A percentile compares a stretch with the other conserved stretches of the same genome.
Evolutionary conservation across 2,888 invertebrate genomes (phyloP).

Genomic region (Euplagia quadripunctaria): DNA sequence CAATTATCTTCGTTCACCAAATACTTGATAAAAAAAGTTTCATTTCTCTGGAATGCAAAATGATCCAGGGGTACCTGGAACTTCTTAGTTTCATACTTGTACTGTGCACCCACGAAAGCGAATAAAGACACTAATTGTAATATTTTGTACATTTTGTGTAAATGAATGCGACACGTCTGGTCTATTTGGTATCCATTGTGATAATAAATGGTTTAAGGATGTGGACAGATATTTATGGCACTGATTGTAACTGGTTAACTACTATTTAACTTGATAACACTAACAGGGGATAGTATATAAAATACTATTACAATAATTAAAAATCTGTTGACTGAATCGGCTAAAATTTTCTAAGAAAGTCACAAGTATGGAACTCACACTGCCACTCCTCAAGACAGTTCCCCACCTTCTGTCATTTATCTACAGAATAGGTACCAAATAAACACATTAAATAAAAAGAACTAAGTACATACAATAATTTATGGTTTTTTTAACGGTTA

Average conservation of each 20-base stretch:
- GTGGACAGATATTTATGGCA: constrained; percentile 39
- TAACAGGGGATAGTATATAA: too few species aligned
- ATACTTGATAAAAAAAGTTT: constrained; percentile 93
- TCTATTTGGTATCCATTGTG: constrained; percentile 36
- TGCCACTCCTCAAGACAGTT: too few species aligned
- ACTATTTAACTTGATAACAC: too few species aligned
- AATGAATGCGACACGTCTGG: constrained; percentile 76
- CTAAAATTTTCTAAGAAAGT: too few species aligned
- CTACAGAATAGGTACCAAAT: too few species aligned
- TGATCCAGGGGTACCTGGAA: constrained; percentile 93
- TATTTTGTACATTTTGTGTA: constrained; percentile 60
- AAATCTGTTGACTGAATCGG: too few species aligned
- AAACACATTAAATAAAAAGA: too few species aligned
- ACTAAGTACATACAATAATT: too few species aligned
- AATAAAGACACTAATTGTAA: constrained; percentile 47
- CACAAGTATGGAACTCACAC: too few species aligned
- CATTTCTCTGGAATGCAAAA: constrained; percentile 92
- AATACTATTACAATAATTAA: too few species aligned
- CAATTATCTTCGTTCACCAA: constrained; percentile 93
- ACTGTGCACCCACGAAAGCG: constrained; percentile 61
- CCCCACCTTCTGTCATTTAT: too few species aligned
- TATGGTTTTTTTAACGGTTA: too few species aligned
- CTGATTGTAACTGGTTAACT: constrained; percentile 32
- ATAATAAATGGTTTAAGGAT: constrained; percentile 37
- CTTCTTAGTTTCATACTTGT: constrained; percentile 73